phyloP scores from a whole-genome alignment of 1,140 invertebrate species.

The Halictus rubicundus region DNA sequence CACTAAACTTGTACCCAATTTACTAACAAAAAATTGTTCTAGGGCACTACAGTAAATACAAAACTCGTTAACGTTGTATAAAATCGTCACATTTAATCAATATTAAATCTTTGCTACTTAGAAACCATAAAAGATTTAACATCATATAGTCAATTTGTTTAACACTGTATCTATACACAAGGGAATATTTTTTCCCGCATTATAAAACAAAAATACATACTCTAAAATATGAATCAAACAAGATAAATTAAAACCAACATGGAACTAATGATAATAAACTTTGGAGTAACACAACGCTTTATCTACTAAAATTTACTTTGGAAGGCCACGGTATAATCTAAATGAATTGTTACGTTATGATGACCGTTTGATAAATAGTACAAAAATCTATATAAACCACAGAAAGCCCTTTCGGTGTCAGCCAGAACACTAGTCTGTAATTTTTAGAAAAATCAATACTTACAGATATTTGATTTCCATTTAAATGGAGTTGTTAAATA shows the following conservation, averaged over 20 bases:
- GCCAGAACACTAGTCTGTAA: conserved; percentile 12
- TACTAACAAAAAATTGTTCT: background rate
- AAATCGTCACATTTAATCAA: background rate
- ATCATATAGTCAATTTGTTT: background rate
- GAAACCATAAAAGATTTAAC: background rate
- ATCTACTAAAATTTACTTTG: background rate
- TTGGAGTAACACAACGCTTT: background rate
- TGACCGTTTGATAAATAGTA: background rate
- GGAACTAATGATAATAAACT: background rate
- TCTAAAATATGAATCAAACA: background rate
- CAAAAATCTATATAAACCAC: conserved; percentile 5
- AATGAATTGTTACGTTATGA: background rate
- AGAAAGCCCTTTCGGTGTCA: background rate
- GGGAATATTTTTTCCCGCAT: background rate
- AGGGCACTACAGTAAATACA: background rate
- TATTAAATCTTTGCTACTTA: background rate
- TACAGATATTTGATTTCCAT: conserved; percentile 19
- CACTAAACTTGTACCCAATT: too few species aligned
- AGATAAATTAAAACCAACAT: background rate
- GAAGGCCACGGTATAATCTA: background rate
- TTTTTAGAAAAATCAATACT: conserved; percentile 59
- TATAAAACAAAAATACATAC: background rate
- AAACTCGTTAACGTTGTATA: background rate
- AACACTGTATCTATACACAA: background rate
- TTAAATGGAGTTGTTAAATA: conserved; percentile 42